phyloP scores from a whole-genome alignment of 2,113 vertebrate species.

The Cichladusa arquata region DNA sequence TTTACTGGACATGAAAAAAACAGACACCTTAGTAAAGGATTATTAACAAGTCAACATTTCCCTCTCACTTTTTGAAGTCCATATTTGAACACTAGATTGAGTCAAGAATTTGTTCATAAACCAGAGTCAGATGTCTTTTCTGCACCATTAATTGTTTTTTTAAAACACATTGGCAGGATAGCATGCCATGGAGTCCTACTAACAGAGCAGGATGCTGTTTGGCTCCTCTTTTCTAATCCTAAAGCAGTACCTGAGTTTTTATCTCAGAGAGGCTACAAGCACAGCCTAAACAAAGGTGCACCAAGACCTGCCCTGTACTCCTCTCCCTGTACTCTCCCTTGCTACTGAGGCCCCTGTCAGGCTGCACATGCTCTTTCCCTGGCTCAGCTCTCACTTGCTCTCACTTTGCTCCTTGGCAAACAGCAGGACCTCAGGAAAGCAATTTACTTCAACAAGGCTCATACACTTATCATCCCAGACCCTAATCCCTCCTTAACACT shows the following conservation, averaged over 20 bases:
- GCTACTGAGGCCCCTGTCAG: not conserved
- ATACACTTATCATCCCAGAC: not conserved
- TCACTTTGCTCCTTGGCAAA: not conserved
- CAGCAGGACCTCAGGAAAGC: not conserved
- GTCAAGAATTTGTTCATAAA: not conserved
- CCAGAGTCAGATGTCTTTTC: not conserved
- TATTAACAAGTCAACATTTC: not conserved
- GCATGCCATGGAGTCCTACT: not conserved
- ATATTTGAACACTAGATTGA: not conserved
- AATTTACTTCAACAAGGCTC: not conserved
- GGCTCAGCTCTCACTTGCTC: rapidly evolving
- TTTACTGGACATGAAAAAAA: not conserved
- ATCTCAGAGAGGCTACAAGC: not conserved
- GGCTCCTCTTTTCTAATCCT: not conserved
- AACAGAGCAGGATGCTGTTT: not conserved
- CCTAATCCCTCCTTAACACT: not conserved
- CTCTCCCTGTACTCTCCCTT: not conserved
- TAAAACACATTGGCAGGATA: not conserved
- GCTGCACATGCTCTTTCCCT: rapidly evolving
- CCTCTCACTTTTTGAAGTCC: not conserved
- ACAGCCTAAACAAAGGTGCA: not conserved
- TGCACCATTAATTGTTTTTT: not conserved
- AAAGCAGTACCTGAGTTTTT: not conserved
- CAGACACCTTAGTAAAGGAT: rapidly evolving
- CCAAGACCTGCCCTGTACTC: not conserved